Percentiles rank a stretch among this genome's conserved stretches.
Evolutionary conservation across 2,888 invertebrate species (phyloP).

Genomic region (Scrobipalpa atriplicella): DNA sequence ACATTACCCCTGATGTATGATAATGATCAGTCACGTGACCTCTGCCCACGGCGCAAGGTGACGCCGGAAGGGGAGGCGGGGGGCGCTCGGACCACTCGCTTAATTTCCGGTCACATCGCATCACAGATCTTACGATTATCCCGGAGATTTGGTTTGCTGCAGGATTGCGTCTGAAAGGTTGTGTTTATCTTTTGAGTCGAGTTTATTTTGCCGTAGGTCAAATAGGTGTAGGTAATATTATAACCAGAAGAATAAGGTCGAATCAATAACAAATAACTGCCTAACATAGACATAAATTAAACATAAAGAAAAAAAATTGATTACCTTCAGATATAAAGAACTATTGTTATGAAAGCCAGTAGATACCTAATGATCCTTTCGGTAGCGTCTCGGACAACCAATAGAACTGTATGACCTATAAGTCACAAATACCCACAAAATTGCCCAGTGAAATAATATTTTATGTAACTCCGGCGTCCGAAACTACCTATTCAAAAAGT

Average conservation of each 20-base stretch:
- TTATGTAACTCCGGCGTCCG: constrained; percentile 26
- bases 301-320: no score
- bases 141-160: constrained; percentile 34
- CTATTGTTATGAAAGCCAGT: background rate
- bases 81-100: constrained; percentile 61
- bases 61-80: constrained; percentile 67
- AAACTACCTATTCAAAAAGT: constrained; percentile 33
- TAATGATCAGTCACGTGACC: constrained; percentile 45
- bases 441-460: constrained; percentile 26
- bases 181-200: background rate
- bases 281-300: no score
- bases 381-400: no score
- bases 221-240: no score
- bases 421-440: constrained; percentile 24
- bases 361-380: background rate
- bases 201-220: background rate
- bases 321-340: background rate
- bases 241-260: background rate
- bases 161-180: constrained; percentile 19
- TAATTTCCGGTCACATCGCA: constrained; percentile 75
- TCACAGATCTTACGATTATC: constrained; percentile 61
- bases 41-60: constrained; percentile 66
- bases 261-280: no score
- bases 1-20: constrained; percentile 49
- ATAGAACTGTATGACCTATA: constrained; percentile 9